These are phyloP conservation scores for Orthosia gracilis DNA, from an alignment of 2,888 invertebrate species.

Conservation along the genomic window DNA sequence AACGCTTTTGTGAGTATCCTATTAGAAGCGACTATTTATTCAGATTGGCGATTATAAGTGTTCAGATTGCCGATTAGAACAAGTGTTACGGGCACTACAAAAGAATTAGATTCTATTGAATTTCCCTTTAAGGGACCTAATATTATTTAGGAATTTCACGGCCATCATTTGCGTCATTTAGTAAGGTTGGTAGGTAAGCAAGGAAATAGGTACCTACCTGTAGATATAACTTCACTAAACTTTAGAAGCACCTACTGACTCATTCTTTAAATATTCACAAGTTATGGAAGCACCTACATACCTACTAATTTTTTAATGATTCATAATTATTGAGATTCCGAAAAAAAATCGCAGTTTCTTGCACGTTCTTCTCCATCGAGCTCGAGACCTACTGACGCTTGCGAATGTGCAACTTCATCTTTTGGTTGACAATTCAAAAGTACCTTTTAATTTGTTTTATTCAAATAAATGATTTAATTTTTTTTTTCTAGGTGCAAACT, in stretches of 20 bases:
- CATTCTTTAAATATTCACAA: not conserved
- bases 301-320: not conserved
- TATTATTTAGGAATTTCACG: not conserved
- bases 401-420: no score
- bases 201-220: constrained; percentile 3
- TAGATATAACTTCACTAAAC: not conserved
- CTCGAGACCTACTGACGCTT: no score
- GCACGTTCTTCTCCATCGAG: no score
- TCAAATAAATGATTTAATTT: no score
- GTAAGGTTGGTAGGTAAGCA: not conserved
- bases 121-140: constrained; percentile 11
- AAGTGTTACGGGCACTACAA: not conserved
- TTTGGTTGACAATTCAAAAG: no score
- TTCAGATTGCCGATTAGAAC: not conserved
- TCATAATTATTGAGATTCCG: not conserved
- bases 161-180: not conserved
- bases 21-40: no score
- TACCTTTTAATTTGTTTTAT: no score
- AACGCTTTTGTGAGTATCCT: not conserved
- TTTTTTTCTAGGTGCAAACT: not conserved
- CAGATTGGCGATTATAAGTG: no score
- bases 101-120: not conserved
- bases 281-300: not conserved
- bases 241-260: not conserved
- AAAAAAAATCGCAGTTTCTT: no score